Conservation (phyloP, 2,113 vertebrate species). For the Alces alces region DNA sequence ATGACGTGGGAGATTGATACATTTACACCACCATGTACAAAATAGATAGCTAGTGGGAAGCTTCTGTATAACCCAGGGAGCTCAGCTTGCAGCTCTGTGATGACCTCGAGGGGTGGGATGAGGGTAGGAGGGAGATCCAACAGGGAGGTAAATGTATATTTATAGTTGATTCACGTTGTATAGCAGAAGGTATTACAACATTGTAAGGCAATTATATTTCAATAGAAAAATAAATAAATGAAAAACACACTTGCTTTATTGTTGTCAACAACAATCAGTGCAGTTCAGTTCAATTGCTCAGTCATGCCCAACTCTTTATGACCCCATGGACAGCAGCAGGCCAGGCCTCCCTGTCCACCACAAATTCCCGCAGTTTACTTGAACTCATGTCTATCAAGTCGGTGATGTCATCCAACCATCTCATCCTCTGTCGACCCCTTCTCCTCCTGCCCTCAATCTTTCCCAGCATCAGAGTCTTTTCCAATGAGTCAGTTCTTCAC, state of each 20-base stretch:
- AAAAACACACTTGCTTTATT: not conserved
- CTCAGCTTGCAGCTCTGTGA: not conserved
- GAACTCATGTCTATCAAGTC: not conserved
- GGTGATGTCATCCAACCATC: not conserved
- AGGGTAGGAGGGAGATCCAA: not conserved
- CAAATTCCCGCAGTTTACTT: not conserved
- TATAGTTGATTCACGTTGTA: not conserved
- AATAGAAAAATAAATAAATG: not conserved
- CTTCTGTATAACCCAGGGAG: not conserved
- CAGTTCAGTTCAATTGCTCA: not conserved
- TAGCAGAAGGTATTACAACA: not conserved
- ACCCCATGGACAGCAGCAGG: not conserved
- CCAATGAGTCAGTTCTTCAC: not conserved
- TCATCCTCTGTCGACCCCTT: not conserved
- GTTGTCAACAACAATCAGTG: not conserved
- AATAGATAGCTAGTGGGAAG: not conserved
- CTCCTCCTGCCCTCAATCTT: not conserved
- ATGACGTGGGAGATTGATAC: not conserved
- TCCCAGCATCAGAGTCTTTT: not conserved
- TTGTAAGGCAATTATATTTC: not conserved
- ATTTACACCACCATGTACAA: not conserved
- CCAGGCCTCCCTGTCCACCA: not conserved
- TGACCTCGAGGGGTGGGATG: not conserved
- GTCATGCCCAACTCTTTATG: not conserved
- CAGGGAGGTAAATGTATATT: not conserved